Base-by-base conservation (phyloP, 1,140 invertebrate species). In the Geopemphigus sp. region DNA sequence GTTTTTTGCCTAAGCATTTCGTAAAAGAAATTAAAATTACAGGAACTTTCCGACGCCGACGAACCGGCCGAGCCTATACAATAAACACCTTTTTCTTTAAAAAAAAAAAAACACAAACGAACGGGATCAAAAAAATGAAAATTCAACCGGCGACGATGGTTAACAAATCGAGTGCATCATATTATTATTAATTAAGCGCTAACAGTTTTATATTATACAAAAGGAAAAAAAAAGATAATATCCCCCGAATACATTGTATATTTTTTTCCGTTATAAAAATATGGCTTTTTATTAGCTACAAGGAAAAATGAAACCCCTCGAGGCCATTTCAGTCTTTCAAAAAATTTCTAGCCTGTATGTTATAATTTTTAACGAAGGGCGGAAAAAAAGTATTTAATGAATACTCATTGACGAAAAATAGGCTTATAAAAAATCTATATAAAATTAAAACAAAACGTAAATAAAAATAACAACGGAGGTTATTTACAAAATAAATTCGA, bases 241-340 rank as follows among this genome's bases (percentile, higher is more conserved):
- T 78, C 74, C 57, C 39, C 39, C 39, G 56, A 78, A 78, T 50
- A 78, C 39, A 63, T 63, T 63, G 74, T 78, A 78, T 78, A 63
- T 78, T 59, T 76, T 76, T 61, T 26, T 29, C 59, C 22, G 14
- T 78, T 78, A 61, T 78, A 78, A 78, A 78, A 78, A 78, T 78
- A 78, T 61, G 74, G 57, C 39, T 78, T 78, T 59, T 47, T 78
- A 78, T 78, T 78, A 78, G 74, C 74, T 78, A 78, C 57, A 78
- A 50, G 56, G 74, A 61, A 78, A 47, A 26, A 78, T 78, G 53
- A 61, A 76, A 57, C 53, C 73, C 22, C 54, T 76, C 73, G 15
- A 76, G 73, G 73, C 73, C 73, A 76, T 76, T 76, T 78, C 74
- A 78, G 74, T 78, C 74, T 78, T 78, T 78, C 61, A 61, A 78